A percentile compares a stretch with the other conserved stretches of the same genome.
These are phyloP conservation scores for Xylocampa areola DNA, from an alignment of 2,888 invertebrate genomes.

Conservation along the genomic window DNA sequence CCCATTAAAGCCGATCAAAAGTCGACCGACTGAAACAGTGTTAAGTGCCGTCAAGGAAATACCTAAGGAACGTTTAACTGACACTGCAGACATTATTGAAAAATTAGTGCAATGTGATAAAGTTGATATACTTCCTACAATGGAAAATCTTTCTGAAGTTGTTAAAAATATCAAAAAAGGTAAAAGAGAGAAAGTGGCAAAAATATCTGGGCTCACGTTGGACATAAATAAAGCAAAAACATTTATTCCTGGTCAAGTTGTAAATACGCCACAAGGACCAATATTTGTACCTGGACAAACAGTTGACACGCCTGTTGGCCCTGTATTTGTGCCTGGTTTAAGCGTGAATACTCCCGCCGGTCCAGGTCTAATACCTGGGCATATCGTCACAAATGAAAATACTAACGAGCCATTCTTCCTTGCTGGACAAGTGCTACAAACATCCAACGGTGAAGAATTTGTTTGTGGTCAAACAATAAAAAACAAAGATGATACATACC, in stretches of 20 bases:
- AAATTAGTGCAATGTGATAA: constrained; percentile 89
- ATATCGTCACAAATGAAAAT: constrained; percentile 90
- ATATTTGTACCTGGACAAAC: constrained; percentile 94
- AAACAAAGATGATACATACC: constrained; percentile 87
- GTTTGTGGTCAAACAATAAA: constrained; percentile 91
- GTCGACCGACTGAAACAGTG: constrained; percentile 83
- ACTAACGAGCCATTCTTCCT: constrained; percentile 91
- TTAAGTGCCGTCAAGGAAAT: constrained; percentile 88
- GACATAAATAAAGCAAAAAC: constrained; percentile 92
- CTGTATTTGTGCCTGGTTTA: constrained; percentile 93
- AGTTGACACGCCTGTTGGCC: constrained; percentile 91
- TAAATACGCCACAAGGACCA: constrained; percentile 92
- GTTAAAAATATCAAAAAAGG: constrained; percentile 91
- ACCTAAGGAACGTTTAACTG: constrained; percentile 88
- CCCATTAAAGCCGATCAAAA: constrained; percentile 89
- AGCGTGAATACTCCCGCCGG: constrained; percentile 92
- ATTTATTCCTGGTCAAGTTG: constrained; percentile 93
- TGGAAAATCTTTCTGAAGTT: constrained; percentile 91
- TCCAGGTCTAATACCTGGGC: constrained; percentile 93
- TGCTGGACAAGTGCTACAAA: constrained; percentile 92
- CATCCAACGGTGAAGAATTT: constrained; percentile 89
- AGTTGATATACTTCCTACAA: constrained; percentile 89
- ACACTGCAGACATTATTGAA: constrained; percentile 90
- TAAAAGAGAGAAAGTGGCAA: constrained; percentile 89
- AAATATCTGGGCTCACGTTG: constrained; percentile 91